Percentiles rank a stretch among this genome's conserved stretches.
phyloP scores from a whole-genome alignment of 2,113 vertebrate genomes.

The Podiceps cristatus region DNA sequence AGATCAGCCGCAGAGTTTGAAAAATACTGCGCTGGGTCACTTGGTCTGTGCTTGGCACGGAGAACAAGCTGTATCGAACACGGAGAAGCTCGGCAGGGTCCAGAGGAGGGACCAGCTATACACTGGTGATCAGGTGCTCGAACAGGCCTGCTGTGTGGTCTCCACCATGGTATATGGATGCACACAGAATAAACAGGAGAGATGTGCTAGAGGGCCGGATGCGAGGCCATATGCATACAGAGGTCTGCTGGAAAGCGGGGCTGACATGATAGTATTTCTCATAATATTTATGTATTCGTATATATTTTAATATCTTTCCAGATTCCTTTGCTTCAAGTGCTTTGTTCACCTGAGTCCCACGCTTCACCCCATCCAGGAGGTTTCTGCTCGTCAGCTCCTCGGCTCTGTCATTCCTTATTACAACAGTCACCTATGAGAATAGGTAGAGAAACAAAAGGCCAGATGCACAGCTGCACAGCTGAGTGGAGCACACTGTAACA shows the following conservation, averaged over 20 bases:
- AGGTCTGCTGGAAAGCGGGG: not conserved
- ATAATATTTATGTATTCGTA: not conserved
- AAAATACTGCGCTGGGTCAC: not conserved
- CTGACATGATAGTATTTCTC: not conserved
- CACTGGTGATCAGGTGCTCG: not conserved
- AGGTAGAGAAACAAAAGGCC: constrained; percentile 57
- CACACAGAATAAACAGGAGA: not conserved
- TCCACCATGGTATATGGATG: accelerated
- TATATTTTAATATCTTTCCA: not conserved
- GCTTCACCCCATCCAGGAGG: not conserved
- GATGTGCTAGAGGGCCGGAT: not conserved
- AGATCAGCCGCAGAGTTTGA: not conserved
- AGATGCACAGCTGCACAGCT: constrained; percentile 65
- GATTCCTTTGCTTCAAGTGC: not conserved
- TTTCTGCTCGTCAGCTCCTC: constrained; percentile 17
- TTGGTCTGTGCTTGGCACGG: not conserved
- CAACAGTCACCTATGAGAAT: constrained; percentile 56
- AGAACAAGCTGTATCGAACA: not conserved
- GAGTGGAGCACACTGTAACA: constrained; percentile 30
- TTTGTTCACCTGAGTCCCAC: not conserved
- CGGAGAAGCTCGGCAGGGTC: not conserved
- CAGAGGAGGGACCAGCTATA: not conserved
- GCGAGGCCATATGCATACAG: not conserved
- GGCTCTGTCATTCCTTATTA: constrained; percentile 26
- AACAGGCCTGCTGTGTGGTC: not conserved